Percentiles rank a stretch among this genome's conserved stretches.
Evolutionary conservation across 2,888 invertebrate genomes (phyloP).

Genomic region (Embidobia sp.): DNA sequence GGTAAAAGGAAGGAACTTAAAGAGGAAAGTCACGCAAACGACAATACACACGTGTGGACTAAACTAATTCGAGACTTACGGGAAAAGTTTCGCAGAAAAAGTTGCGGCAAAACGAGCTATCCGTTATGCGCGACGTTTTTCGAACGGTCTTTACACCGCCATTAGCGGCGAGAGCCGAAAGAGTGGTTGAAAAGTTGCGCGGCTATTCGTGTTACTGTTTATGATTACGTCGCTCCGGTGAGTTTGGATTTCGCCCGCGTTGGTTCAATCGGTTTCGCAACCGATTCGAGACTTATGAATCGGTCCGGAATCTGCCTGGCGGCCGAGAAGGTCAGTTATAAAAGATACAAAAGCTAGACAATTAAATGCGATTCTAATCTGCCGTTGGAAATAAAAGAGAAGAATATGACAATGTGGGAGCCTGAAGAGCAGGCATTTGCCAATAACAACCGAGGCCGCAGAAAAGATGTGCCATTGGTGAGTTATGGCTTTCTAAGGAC

Average conservation of each 20-base stretch:
- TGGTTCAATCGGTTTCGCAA: conserved; percentile 3
- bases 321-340: background rate
- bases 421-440: conserved; percentile 48
- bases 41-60: conserved; percentile 40
- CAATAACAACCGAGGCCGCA: conserved; percentile 42
- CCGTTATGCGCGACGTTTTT: conserved; percentile 67
- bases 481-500: conserved; percentile 65
- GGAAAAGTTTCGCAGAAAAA: conserved; percentile 56
- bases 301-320: too few relatives aligned
- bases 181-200: conserved; percentile 54
- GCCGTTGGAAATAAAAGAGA: conserved; percentile 31
- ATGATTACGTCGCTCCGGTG: conserved; percentile 24
- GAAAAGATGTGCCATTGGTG: conserved; percentile 55
- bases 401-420: conserved; percentile 39
- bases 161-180: conserved; percentile 67
- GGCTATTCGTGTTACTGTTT: conserved; percentile 46
- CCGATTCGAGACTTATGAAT: background rate
- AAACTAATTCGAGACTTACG: conserved; percentile 54
- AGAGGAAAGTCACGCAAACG: conserved; percentile 44
- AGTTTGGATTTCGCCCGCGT: background rate
- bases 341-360: conserved; percentile 28
- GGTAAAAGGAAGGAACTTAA: too few relatives aligned
- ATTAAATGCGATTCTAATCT: conserved; percentile 46
- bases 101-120: conserved; percentile 35
- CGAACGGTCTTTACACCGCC: conserved; percentile 65